A percentile compares a stretch with the other conserved stretches of the same genome.
Evolutionary conservation across 2,888 invertebrate genomes (phyloP).

Genomic region (Molanna angustata): DNA sequence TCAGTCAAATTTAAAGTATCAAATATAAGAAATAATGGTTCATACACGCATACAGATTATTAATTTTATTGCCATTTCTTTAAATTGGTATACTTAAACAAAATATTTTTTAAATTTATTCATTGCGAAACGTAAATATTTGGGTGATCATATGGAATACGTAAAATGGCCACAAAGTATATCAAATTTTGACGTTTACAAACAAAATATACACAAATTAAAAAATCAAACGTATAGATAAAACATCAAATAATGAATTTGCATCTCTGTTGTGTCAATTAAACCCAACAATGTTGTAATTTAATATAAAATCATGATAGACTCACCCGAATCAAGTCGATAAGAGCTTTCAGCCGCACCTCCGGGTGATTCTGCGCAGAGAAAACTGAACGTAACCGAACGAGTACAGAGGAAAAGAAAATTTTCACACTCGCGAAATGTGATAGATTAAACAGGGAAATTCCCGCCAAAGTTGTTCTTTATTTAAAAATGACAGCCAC

Average conservation of each 20-base stretch:
- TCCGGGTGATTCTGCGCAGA: slow-evolving; percentile 17
- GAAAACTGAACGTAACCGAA: too few species aligned
- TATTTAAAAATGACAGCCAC: slow-evolving; percentile 1
- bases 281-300: not conserved
- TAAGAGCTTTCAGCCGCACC: slow-evolving; percentile 17
- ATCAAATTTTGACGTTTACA: not conserved
- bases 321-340: slow-evolving; percentile 17
- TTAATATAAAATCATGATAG: not conserved
- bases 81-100: too few species aligned
- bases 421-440: slow-evolving; percentile 10
- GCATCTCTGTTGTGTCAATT: not conserved
- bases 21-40: too few species aligned
- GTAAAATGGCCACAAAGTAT: not conserved
- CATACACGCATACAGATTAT: too few species aligned
- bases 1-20: too few species aligned
- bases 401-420: too few species aligned
- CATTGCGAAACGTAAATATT: not conserved
- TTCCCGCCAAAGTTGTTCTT: slow-evolving; percentile 12
- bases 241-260: too few species aligned
- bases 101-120: too few species aligned
- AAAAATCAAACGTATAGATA: not conserved
- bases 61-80: too few species aligned
- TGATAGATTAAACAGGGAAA: too few species aligned
- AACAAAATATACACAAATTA: not conserved
- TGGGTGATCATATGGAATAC: not conserved